A percentile compares a stretch with the other conserved stretches of the same genome.
phyloP scores from a whole-genome alignment of 1,140 invertebrate genomes.

The Bombus sibiricus region DNA sequence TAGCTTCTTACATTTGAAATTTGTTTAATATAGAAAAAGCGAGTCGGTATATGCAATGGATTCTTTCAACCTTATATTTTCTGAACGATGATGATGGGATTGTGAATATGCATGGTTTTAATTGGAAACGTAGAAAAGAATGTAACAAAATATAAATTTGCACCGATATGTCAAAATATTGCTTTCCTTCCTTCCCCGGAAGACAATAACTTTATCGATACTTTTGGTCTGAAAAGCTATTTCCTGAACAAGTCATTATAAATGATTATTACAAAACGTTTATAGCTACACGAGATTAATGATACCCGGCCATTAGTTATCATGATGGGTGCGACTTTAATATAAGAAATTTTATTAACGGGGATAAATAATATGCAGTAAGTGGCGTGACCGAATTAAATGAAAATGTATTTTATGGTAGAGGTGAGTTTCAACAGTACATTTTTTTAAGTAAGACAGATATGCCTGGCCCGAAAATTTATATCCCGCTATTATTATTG shows the following conservation, averaged over 20 bases:
- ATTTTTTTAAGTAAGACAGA: not conserved
- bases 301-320: not conserved
- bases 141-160: too few relatives aligned
- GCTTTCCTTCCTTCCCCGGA: not conserved
- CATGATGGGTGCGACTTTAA: not conserved
- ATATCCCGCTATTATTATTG: too few relatives aligned
- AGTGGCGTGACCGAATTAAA: not conserved
- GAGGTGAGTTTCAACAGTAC: not conserved
- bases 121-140: too few relatives aligned
- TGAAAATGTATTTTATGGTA: not conserved
- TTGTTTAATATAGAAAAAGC: not conserved
- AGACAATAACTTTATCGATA: not conserved
- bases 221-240: not conserved
- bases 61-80: too few relatives aligned
- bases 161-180: too few relatives aligned
- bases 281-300: not conserved
- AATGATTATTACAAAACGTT: not conserved
- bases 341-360: not conserved
- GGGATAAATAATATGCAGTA: not conserved
- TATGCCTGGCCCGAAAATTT: too few relatives aligned
- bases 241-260: not conserved
- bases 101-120: too few relatives aligned
- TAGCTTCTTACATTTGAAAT: not conserved
- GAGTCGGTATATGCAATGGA: fast-evolving
- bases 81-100: too few relatives aligned